Conservation (phyloP, 2,888 invertebrate species). For the Deilephila porcellus region DNA sequence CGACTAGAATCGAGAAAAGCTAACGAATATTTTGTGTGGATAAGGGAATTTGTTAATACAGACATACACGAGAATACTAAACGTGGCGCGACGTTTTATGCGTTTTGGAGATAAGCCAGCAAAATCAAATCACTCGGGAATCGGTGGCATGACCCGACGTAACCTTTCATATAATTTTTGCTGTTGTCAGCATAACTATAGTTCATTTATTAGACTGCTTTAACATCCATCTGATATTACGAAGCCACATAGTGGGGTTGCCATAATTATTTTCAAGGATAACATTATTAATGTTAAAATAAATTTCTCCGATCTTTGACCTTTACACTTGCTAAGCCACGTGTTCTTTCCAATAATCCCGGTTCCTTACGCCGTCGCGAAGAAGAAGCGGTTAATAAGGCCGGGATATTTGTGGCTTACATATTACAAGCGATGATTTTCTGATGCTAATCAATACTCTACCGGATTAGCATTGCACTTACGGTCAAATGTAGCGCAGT, state of each 20-base stretch:
- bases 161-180: background rate
- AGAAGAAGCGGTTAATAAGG: too few species aligned
- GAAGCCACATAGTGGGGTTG: too few species aligned
- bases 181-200: background rate
- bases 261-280: too few species aligned
- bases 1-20: background rate
- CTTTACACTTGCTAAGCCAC: too few species aligned
- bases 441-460: background rate
- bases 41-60: slow-evolving; percentile 28
- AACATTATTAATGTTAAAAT: too few species aligned
- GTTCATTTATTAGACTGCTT: background rate
- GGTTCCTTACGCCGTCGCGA: too few species aligned
- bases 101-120: slow-evolving; percentile 35
- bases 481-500: too few species aligned
- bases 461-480: too few species aligned
- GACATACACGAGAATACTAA: slow-evolving; percentile 13
- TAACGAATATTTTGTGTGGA: slow-evolving; percentile 15
- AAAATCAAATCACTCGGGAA: slow-evolving; percentile 10
- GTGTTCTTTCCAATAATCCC: too few species aligned
- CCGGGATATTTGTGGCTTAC: background rate
- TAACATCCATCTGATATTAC: background rate
- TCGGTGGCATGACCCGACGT: slow-evolving; percentile 17
- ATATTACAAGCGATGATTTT: background rate
- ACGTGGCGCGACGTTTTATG: slow-evolving; percentile 22
- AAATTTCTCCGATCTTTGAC: too few species aligned